A percentile compares a stretch with the other conserved stretches of the same genome.
These are phyloP conservation scores for Bombus turneri DNA, from an alignment of 1,140 invertebrate genomes.

Conservation along the genomic window DNA sequence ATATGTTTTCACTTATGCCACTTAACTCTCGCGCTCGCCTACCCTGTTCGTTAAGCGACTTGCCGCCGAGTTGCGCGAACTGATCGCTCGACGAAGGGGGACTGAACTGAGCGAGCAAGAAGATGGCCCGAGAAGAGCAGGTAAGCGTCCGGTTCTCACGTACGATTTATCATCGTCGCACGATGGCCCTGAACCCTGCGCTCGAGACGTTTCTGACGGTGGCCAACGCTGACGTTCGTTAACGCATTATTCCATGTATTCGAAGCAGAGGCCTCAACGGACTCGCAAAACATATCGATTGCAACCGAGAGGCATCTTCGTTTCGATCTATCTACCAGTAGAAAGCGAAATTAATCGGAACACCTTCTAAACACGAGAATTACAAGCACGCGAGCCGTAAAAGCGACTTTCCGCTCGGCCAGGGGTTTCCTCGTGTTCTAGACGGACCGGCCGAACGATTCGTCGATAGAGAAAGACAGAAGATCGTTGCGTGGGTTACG, in stretches of 20 bases:
- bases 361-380: constrained; percentile 32
- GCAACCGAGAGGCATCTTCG: neutral
- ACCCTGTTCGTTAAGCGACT: constrained; percentile 51
- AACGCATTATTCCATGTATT: neutral
- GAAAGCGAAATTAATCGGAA: constrained; percentile 45
- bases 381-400: neutral
- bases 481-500: neutral
- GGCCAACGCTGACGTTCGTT: constrained; percentile 20
- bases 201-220: neutral
- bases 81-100: neutral
- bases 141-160: neutral
- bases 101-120: neutral
- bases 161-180: constrained; percentile 47
- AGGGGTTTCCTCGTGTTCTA: too few relatives aligned
- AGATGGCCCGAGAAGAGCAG: neutral
- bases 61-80: constrained; percentile 5
- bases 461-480: neutral
- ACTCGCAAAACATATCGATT: neutral
- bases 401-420: neutral
- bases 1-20: constrained; percentile 53
- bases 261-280: neutral
- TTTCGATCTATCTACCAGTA: neutral
- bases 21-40: constrained; percentile 57
- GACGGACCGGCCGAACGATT: too few relatives aligned
- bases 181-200: constrained; percentile 4